Percentiles rank a stretch among this genome's conserved stretches.
Evolutionary conservation across 2,797 vertebrate genomes (phyloP).

Genomic region (Rhynchonycteris naso): DNA sequence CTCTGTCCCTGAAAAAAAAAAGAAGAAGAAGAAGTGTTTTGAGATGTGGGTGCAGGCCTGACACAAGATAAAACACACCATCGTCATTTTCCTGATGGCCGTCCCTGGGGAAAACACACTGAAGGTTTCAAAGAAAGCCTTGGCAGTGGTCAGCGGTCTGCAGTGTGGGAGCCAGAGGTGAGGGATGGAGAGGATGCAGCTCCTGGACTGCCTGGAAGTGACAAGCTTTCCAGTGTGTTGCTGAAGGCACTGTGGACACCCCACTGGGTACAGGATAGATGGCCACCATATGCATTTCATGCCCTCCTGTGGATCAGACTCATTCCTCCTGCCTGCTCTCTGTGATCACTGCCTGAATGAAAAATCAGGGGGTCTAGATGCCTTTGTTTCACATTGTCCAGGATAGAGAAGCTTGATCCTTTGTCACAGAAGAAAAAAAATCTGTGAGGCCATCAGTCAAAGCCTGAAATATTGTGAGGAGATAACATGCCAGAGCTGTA

Average conservation of each 20-base stretch:
- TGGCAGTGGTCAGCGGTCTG: fast-evolving
- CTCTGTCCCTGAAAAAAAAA: too few relatives aligned
- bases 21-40: not conserved
- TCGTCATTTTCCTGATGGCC: fast-evolving
- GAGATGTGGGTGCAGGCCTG: not conserved
- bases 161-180: fast-evolving
- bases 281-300: fast-evolving
- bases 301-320: fast-evolving
- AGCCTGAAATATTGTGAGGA: not conserved
- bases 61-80: not conserved
- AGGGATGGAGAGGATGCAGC: too few relatives aligned
- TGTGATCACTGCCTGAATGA: not conserved
- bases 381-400: not conserved
- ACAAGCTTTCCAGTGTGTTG: not conserved
- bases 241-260: not conserved
- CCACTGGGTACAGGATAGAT: not conserved
- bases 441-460: not conserved
- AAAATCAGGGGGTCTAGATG: fast-evolving
- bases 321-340: not conserved
- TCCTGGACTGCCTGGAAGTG: not conserved
- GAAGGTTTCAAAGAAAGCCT: not conserved
- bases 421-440: conserved; percentile 47
- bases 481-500: not conserved
- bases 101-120: not conserved
- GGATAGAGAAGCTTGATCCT: not conserved